phyloP scores from a whole-genome alignment of 1,140 invertebrate genomes.

The Battus philenor region DNA sequence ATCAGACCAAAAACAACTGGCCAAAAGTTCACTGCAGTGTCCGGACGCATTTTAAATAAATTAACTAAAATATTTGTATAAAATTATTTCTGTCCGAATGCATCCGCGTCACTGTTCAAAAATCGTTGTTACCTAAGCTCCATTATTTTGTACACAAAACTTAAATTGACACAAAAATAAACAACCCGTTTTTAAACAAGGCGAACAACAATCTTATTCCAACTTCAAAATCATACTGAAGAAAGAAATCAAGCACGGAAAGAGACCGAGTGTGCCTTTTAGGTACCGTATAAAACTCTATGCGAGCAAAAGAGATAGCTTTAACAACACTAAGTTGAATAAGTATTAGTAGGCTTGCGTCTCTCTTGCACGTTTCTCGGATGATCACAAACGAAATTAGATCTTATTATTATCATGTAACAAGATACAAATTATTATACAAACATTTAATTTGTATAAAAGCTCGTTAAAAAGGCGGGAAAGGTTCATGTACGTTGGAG shows the following conservation, averaged over 20 bases:
- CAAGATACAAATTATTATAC: conserved; percentile 11
- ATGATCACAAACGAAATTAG: too few relatives aligned
- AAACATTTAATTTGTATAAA: conserved; percentile 20
- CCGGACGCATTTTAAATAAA: conserved; percentile 37
- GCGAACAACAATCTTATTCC: conserved; percentile 20
- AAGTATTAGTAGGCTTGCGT: conserved; percentile 24
- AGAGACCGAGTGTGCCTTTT: conserved; percentile 16
- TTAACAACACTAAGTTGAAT: conserved; percentile 28
- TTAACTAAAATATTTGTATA: conserved; percentile 19
- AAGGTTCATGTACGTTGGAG: conserved; percentile 25
- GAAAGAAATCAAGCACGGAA: conserved; percentile 13
- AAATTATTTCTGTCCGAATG: conserved; percentile 22
- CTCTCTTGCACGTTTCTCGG: conserved; percentile 18
- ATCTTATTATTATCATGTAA: conserved; percentile 1
- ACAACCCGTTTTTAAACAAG: conserved; percentile 27
- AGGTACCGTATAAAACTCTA: conserved; percentile 4
- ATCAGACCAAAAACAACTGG: conserved; percentile 59
- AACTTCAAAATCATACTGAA: conserved; percentile 41
- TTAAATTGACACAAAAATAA: conserved; percentile 38
- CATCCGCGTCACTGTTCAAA: conserved; percentile 43
- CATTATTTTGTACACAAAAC: conserved; percentile 30
- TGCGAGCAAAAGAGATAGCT: conserved; percentile 38
- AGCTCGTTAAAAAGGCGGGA: conserved; percentile 56
- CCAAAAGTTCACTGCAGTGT: conserved; percentile 46
- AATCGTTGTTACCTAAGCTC: conserved; percentile 30